These are phyloP conservation scores for Sesia apiformis DNA, from an alignment of 2,888 invertebrate genomes.

Conservation along the genomic window DNA sequence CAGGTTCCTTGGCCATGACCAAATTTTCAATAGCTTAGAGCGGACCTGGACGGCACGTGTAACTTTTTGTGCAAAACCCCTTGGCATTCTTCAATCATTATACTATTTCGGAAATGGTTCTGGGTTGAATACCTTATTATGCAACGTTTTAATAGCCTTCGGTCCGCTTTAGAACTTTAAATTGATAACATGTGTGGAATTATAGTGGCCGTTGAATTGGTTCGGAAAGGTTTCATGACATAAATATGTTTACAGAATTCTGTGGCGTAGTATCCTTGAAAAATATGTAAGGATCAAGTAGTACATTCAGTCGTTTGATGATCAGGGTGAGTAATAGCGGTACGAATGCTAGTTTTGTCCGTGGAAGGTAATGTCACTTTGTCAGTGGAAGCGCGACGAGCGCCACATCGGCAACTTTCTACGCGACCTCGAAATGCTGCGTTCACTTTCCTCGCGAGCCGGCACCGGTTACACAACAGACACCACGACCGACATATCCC, in stretches of 20 bases:
- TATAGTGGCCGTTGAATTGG: neutral
- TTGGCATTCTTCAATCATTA: constrained; percentile 46
- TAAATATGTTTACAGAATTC: constrained; percentile 15
- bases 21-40: constrained; percentile 68
- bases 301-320: neutral
- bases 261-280: constrained; percentile 15
- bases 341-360: neutral
- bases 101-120: constrained; percentile 42
- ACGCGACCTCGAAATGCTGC: constrained; percentile 71
- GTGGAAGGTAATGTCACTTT: constrained; percentile 5
- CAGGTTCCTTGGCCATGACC: constrained; percentile 46
- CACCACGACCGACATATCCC: constrained; percentile 58
- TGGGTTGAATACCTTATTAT: constrained; percentile 64
- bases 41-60: constrained; percentile 63
- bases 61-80: constrained; percentile 67
- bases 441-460: constrained; percentile 70
- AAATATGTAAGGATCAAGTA: neutral
- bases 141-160: constrained; percentile 51
- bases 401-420: constrained; percentile 52
- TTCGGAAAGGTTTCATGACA: constrained; percentile 9
- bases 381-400: constrained; percentile 2
- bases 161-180: constrained; percentile 25
- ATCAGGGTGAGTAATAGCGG: neutral
- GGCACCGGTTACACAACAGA: constrained; percentile 68
- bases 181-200: constrained; percentile 15